Percentiles rank a stretch among this genome's conserved stretches.
These are phyloP conservation scores for Phalacrocorax brasilianus DNA, from an alignment of 2,113 vertebrate genomes.

Conservation along the genomic window DNA sequence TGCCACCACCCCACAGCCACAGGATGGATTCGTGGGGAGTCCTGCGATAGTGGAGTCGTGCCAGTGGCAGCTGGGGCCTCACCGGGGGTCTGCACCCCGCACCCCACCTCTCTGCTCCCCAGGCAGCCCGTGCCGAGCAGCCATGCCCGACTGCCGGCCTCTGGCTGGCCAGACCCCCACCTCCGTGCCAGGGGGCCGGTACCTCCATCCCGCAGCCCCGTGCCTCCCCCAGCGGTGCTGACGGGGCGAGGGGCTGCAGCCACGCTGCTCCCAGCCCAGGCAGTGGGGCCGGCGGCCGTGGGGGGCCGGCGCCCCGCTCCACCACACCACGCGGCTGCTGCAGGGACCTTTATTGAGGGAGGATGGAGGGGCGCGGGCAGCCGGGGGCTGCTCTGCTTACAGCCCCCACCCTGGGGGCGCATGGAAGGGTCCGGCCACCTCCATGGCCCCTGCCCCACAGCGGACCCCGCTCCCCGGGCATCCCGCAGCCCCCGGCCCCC, in stretches of 20 bases:
- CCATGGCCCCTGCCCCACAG: neutral
- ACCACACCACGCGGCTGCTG: neutral
- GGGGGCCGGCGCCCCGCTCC: neutral
- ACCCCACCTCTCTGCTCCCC: neutral
- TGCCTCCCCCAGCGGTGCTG: neutral
- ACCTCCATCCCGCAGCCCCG: too few relatives aligned
- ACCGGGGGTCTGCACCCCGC: neutral
- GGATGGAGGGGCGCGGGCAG: neutral
- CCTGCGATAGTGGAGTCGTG: neutral
- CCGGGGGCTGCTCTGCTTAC: neutral
- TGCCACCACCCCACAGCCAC: accelerated
- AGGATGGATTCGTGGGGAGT: neutral
- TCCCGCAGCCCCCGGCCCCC: neutral
- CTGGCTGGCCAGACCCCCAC: neutral
- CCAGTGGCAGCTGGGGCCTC: neutral
- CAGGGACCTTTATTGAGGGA: neutral
- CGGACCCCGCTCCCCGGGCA: neutral
- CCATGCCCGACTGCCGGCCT: neutral
- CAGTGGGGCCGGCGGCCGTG: neutral
- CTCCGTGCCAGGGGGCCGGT: neutral
- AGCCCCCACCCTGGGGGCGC: neutral
- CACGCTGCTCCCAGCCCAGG: neutral
- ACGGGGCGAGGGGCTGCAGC: neutral
- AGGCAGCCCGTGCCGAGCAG: neutral
- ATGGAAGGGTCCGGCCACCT: neutral